Percentiles rank a stretch among this genome's conserved stretches.
phyloP scores from a whole-genome alignment of 2,888 invertebrate species.

The Hymenopus coronatus region DNA sequence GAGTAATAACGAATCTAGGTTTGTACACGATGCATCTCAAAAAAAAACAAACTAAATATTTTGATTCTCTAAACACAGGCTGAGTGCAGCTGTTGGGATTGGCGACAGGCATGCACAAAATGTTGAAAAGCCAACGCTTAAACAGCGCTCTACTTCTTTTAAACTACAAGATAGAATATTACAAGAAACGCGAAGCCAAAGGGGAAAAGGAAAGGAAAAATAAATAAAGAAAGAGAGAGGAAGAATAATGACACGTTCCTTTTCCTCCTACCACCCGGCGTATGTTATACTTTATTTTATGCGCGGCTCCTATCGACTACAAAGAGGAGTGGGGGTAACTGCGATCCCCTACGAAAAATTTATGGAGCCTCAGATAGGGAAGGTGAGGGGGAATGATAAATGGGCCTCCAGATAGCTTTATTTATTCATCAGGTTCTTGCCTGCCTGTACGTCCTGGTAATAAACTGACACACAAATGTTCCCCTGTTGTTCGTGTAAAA shows the following conservation, averaged over 20 bases:
- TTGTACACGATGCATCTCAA: too few relatives aligned
- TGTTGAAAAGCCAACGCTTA: neutral
- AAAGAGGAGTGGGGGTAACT: conserved; percentile 15
- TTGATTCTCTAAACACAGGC: too few relatives aligned
- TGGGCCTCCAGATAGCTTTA: conserved; percentile 59
- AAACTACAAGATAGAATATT: neutral
- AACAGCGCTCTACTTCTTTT: neutral
- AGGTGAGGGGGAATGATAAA: conserved; percentile 51
- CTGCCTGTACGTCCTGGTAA: conserved; percentile 41
- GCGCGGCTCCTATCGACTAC: conserved; percentile 26
- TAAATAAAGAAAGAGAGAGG: neutral
- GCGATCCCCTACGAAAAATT: conserved; percentile 19
- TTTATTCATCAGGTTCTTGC: conserved; percentile 57
- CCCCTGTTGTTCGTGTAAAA: conserved; percentile 31
- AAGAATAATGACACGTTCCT: neutral
- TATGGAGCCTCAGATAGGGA: conserved; percentile 22
- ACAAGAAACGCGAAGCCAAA: neutral
- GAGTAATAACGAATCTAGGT: too few relatives aligned
- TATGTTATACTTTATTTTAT: conserved; percentile 27
- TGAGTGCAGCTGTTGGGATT: neutral
- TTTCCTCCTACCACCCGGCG: neutral
- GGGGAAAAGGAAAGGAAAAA: neutral
- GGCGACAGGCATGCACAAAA: neutral
- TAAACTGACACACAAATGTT: conserved; percentile 36
- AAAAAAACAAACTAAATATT: too few relatives aligned